Conservation (phyloP, 1,140 invertebrate genomes). For the Adelges cooleyi region DNA sequence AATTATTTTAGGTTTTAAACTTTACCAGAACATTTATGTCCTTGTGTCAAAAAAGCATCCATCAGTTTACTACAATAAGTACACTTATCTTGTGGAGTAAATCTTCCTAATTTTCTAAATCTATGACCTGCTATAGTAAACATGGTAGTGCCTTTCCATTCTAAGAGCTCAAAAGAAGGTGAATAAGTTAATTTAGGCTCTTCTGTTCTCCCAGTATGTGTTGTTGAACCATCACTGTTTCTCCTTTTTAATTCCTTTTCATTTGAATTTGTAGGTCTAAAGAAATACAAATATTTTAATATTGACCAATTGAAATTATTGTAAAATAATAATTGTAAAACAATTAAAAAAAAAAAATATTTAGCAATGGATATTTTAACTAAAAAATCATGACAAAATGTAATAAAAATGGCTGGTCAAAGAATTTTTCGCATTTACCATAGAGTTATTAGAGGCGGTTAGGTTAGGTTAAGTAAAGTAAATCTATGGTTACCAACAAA, state of each 20-base stretch:
- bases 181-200: slow-evolving; percentile 30
- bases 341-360: too few relatives aligned
- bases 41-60: slow-evolving; percentile 67
- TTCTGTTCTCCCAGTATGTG: slow-evolving; percentile 36
- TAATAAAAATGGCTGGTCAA: too few relatives aligned
- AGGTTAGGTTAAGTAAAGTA: too few relatives aligned
- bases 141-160: slow-evolving; percentile 45
- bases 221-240: slow-evolving; percentile 59
- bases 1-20: background rate
- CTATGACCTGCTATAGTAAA: slow-evolving; percentile 58
- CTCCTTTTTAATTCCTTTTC: slow-evolving; percentile 46
- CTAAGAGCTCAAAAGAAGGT: slow-evolving; percentile 40
- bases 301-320: too few relatives aligned
- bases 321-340: too few relatives aligned
- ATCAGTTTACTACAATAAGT: slow-evolving; percentile 61
- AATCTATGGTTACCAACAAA: too few relatives aligned
- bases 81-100: slow-evolving; percentile 66
- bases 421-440: too few relatives aligned
- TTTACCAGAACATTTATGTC: slow-evolving; percentile 60
- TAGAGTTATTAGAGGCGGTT: too few relatives aligned
- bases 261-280: background rate
- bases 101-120: slow-evolving; percentile 57
- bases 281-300: background rate
- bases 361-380: too few relatives aligned
- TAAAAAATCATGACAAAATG: too few relatives aligned